These are phyloP conservation scores for Vanessa atalanta DNA, from an alignment of 1,140 invertebrate species.

Conservation along the genomic window DNA sequence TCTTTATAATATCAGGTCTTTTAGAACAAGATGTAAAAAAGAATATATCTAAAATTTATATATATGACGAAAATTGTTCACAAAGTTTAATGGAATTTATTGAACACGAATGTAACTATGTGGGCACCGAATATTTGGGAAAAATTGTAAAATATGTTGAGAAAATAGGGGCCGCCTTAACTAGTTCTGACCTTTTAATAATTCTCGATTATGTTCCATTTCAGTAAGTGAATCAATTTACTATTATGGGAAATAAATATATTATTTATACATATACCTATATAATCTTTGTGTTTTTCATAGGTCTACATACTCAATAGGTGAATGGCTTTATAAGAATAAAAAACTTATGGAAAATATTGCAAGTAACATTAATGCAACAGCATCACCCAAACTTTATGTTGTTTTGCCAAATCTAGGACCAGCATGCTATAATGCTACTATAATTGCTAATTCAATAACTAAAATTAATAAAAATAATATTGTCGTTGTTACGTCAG, in stretches of 20 bases:
- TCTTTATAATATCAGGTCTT: constrained; percentile 63
- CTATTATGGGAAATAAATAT: not conserved
- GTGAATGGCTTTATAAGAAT: constrained; percentile 65
- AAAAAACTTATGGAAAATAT: constrained; percentile 61
- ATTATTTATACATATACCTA: not conserved
- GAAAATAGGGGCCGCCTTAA: constrained; percentile 69
- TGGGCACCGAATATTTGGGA: constrained; percentile 49
- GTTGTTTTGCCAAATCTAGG: constrained; percentile 76
- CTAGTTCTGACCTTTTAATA: constrained; percentile 62
- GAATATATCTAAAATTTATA: constrained; percentile 61
- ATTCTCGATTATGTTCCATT: constrained; percentile 67
- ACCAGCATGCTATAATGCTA: constrained; percentile 78
- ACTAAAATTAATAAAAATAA: constrained; percentile 66
- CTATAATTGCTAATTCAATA: constrained; percentile 65
- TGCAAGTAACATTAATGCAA: constrained; percentile 71
- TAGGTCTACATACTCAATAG: constrained; percentile 48
- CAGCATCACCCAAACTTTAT: constrained; percentile 61
- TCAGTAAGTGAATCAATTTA: constrained; percentile 46
- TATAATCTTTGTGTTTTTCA: not conserved
- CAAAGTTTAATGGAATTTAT: constrained; percentile 56
- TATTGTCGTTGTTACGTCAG: constrained; percentile 77
- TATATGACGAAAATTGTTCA: constrained; percentile 58
- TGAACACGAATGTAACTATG: constrained; percentile 64
- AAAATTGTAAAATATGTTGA: constrained; percentile 64
- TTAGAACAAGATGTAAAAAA: constrained; percentile 44